phyloP scores from a whole-genome alignment of 2,113 vertebrate genomes.

The Rhagologus leucostigma region DNA sequence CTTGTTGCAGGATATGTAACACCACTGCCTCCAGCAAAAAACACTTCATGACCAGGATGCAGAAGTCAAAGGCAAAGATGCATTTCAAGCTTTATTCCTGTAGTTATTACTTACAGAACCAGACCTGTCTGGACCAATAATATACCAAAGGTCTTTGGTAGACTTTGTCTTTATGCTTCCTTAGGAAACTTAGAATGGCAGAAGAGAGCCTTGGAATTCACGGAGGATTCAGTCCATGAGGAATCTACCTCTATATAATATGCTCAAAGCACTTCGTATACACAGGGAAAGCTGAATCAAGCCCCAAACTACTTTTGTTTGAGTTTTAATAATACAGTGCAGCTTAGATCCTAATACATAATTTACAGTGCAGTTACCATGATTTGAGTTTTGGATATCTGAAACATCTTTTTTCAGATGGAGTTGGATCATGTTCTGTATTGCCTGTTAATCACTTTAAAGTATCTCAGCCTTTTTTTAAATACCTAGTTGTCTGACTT shows the following conservation, averaged over 20 bases:
- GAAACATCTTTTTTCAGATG: background rate
- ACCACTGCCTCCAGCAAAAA: background rate
- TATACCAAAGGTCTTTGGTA: background rate
- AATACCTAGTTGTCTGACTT: background rate
- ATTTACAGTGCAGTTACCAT: background rate
- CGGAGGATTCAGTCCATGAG: background rate
- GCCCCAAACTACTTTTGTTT: background rate
- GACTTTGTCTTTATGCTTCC: background rate
- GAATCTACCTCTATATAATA: background rate
- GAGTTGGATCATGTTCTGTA: background rate
- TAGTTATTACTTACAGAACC: background rate
- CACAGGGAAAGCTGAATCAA: background rate
- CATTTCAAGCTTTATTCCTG: background rate
- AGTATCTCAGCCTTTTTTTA: background rate
- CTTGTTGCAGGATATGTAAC: background rate
- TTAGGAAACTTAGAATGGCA: background rate
- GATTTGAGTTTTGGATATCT: background rate
- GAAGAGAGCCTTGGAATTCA: background rate
- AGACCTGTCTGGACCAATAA: background rate
- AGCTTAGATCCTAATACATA: background rate
- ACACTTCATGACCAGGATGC: background rate
- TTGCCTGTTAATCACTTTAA: background rate
- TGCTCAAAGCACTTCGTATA: background rate
- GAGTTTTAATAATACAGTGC: background rate
- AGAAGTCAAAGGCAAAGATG: background rate